Conservation (phyloP, 1,140 invertebrate species). For the Sarcophaga bullata region DNA sequence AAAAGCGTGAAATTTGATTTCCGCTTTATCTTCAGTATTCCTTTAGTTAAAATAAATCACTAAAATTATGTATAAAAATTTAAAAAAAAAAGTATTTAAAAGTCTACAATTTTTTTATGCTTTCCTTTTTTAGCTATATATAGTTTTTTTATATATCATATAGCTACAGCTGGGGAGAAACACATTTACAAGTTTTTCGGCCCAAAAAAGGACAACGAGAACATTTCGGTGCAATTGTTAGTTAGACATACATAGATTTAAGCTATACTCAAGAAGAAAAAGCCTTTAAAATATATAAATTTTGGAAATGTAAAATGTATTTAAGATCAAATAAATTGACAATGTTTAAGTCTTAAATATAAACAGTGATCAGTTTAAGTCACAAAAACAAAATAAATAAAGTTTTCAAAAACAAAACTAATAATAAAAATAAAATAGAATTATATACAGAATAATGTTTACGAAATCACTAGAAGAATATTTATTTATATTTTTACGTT, state of each 20-base stretch:
- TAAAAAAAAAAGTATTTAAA: neutral
- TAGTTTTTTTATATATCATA: neutral
- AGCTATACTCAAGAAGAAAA: neutral
- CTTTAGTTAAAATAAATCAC: neutral
- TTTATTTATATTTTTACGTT: no score
- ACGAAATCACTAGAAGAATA: neutral
- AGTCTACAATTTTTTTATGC: conserved; percentile 1
- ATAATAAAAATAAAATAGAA: neutral
- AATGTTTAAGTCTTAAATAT: neutral
- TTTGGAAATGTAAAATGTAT: neutral
- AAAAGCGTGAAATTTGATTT: conserved; percentile 64
- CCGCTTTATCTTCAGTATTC: conserved; percentile 46
- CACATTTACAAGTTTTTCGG: neutral
- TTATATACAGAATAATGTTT: neutral
- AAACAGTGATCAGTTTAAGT: no score
- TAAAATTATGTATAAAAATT: conserved; percentile 38
- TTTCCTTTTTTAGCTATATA: neutral
- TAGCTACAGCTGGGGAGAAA: neutral
- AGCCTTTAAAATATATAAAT: conserved; percentile 6
- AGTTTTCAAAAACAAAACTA: neutral
- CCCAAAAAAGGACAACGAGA: neutral
- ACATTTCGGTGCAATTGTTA: neutral
- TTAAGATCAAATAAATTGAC: neutral
- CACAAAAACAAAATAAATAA: neutral
- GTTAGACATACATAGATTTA: conserved; percentile 17